Evolutionary conservation across 2,888 invertebrate species (phyloP).

Genomic region (Tolmerus cingulatus): DNA sequence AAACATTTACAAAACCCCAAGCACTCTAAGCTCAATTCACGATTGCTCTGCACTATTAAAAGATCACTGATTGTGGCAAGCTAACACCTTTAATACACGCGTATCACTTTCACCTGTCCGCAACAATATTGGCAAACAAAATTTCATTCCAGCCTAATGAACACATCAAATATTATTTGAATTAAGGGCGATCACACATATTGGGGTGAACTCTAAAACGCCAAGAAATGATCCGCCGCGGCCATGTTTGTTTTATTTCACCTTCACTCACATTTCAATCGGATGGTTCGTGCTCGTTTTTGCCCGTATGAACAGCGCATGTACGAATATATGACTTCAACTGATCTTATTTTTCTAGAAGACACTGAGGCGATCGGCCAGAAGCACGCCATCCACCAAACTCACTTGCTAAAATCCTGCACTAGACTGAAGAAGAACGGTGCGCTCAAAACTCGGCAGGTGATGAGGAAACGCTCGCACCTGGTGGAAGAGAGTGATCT

Average conservation of each 20-base stretch:
- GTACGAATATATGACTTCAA: background rate
- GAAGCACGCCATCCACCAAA: background rate
- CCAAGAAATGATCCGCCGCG: conserved; percentile 21
- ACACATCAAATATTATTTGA: conserved; percentile 36
- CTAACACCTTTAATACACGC: background rate
- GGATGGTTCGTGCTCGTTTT: conserved; percentile 31
- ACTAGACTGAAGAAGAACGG: conserved; percentile 23
- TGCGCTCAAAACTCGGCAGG: background rate
- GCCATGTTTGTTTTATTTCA: conserved; percentile 38
- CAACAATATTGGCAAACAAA: background rate
- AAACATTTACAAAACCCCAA: background rate
- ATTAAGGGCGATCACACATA: background rate
- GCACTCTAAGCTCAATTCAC: background rate
- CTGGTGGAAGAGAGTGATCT: background rate
- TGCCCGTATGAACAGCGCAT: background rate
- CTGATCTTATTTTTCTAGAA: conserved; percentile 9
- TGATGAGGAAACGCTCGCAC: background rate
- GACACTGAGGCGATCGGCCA: background rate
- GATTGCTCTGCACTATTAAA: background rate
- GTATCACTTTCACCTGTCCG: conserved; percentile 26
- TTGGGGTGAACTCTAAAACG: conserved; percentile 10
- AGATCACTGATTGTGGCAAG: background rate
- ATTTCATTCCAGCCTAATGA: conserved; percentile 30
- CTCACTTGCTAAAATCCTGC: background rate
- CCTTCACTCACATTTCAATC: conserved; percentile 29